Base-by-base conservation (phyloP, 2,113 vertebrate genomes). In the Lophius piscatorius region DNA sequence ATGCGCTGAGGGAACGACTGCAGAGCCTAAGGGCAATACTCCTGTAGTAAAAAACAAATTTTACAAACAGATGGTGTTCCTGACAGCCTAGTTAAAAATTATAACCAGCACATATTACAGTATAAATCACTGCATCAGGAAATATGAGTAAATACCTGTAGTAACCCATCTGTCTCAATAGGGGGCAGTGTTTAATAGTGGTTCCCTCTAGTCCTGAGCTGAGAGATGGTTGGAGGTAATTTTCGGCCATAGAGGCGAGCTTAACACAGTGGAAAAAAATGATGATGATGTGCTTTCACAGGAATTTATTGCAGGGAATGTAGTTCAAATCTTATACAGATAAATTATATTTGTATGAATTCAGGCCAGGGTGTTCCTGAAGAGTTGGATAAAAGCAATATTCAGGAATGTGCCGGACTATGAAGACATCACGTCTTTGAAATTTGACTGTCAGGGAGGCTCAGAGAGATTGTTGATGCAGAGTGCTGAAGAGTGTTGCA, bases 101-200 rank as follows among this genome's bases (percentile, higher is more conserved):
- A 12, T 3, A 26, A 62, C 9, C 14, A 17, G 2, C 11, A n/a
- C 34, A 47, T 7, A 17, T 2, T 1, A 9, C 18, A 13, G 7
- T 23, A 5, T 14, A 35, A 14, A 14, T 31, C 29, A 31, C 9
- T 9, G 3, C 11, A 28, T n/a, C 9, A 31, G 29, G 9, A 10
- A 10, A 31, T 3, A 31, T 3, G 3, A 10, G 29, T 31, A 31
- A 31, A 14, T 20, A 70, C 34, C 2, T 80, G 83, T 74, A 58
- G 64, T 2, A 31, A 21, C 28, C 17, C 4, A 3, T 9, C 16
- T 34, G 0, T 3, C 9, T 36, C 87, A 75, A 12, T 67, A 89
- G 89, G 78, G 83, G 86, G 78, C 80, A 87, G 76, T 90, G 76
- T 85, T 81, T 58, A 38, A 64, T 52, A 76, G 42, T 40, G 21